Base-by-base conservation (phyloP, 2,113 vertebrate genomes). In the Cyanocitta stelleri region DNA sequence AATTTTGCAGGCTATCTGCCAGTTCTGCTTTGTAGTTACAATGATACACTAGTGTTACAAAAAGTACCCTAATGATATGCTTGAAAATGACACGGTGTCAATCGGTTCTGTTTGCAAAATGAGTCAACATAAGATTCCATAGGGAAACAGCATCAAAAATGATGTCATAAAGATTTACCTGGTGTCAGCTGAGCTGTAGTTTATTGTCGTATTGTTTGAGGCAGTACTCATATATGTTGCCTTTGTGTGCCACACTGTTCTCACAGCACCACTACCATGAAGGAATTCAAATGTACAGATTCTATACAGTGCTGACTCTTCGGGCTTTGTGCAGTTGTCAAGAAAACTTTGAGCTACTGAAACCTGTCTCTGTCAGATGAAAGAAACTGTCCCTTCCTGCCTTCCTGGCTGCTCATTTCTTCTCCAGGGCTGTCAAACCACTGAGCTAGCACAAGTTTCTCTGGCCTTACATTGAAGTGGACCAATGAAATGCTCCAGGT, bases 181-280 rank as follows among this genome's bases (percentile, higher is more conserved):
- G 26, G 24, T 85, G 71, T 54, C 74, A 73, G 35, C 43, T 71
- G 51, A 77, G 29, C 59, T 77, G 85, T 63, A 68, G 26, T 55
- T 72, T 72, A 22, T 22, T 69, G 19, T 30, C 7, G 1, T 46
- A 9, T 11, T 67, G 67, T 44, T 26, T 44, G 23, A 51, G 54
- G 33, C 0, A 0, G 29, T 62, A 39, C 33, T 71, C 15, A 64
- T 19, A 73, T 17, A 33, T 27, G 16, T 29, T 43, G 22, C 33
- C 18, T 61, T 77, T 1, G 0, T 3, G 5, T 27, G 35, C 41
- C 32, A 17, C 4, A 3, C 4, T 69, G 30, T 32, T 82, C 55
- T 59, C 9, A 51, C 41, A 84, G n/a, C 41, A 64, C 16, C 32
- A 16, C 22, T n/a, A 30, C 30, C 35, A 32, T 0, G 4, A 16